Evolutionary conservation across 2,888 invertebrate genomes (phyloP), one percentile per base, ranked within the genome.

Genomic region (Phortica okadai): DNA sequence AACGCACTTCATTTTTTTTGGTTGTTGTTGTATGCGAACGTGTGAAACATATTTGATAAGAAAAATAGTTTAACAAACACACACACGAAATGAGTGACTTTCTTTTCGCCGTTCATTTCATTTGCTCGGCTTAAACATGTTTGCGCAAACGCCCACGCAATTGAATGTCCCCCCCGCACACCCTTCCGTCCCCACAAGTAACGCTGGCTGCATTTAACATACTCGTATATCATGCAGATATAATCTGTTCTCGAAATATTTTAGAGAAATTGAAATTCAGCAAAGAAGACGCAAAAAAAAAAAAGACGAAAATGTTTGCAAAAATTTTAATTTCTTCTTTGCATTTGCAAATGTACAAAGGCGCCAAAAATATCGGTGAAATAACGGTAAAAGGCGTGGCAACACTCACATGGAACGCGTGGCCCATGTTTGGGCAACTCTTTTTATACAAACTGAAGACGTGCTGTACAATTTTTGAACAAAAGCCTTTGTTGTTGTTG

Each of bases 31-130:
- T 82, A 82, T 80, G 78, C 73, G 83, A 77, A 86, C 85, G 85
- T 86, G 85, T 86, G 82, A 81, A 79, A 86, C 87, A 86, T 86
- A 86, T 82, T 82, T 85, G 82, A 85, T 81, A 78, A 83, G 81
- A 82, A 83, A 82, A 83, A 82, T 86, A 86, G 85, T 86, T 86
- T 85, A 86, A 69, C 50, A 69, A 54, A 72, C 70, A 54, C 25
- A 11, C 62, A 16, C 25, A 25, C 8, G 21, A 21, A 7, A 59
- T 16, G 62, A 62, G 62, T 62, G 62, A 62, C 66, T 66, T 66
- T 66, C 66, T 66, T 66, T 66, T 62, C 25, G 62, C 10, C 25
- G 62, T 62, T 25, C 16, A 56, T 16, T 16, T 16, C 56, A n/a
- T 8, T 25, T 66, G 10, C n/a, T 66, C 21, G 33, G 42, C 66